Evolutionary conservation across 2,888 invertebrate species (phyloP), one percentile per base, ranked within the genome.

Genomic region (Erpobdella octoculata): DNA sequence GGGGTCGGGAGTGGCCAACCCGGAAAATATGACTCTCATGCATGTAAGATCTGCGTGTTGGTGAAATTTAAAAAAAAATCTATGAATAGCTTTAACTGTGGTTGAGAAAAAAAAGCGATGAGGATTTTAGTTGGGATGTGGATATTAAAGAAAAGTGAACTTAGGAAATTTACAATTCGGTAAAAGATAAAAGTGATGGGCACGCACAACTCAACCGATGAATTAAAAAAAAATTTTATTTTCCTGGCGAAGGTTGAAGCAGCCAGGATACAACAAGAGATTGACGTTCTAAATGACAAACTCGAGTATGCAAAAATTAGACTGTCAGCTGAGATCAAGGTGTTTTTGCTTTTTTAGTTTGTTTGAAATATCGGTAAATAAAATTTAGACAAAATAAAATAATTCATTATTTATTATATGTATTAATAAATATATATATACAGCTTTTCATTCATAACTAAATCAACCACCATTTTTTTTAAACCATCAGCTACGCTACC

Each of bases 261-360:
- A 4, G 33, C 18, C 18, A 46, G 35, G 68, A 37, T 61, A 37
- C 28, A 70, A 41, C 53, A 58, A 18, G 61, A 61, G 0, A 25
- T 35, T n/a, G 70, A 72, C 0, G 59, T 59, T 2, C 38, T 72
- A 15, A 61, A 72, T 15, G 31, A 25, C 28, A 58, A 59, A n/a
- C 61, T 72, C 21, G 64, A 72, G 68, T 12, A 38, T 12, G 59
- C 61, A 12, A 72, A 72, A 35, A 4, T 66, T 6, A 62, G 53
- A 15, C 61, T 72, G 25, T 68, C 72, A 8, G 8, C 68, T 25
- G 72, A 72, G 21, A 37, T 66, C 36, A 72, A 72, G 61, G 72
- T 72, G 36, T n/a, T 31, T 18, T 33, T 15, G n/a, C 12, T 31
- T 67, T 31, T 65, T 15, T n/a, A 8, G 15, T 15, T n/a, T 66